Conservation (phyloP, 2,797 vertebrate species). For the Tangara arthus region DNA sequence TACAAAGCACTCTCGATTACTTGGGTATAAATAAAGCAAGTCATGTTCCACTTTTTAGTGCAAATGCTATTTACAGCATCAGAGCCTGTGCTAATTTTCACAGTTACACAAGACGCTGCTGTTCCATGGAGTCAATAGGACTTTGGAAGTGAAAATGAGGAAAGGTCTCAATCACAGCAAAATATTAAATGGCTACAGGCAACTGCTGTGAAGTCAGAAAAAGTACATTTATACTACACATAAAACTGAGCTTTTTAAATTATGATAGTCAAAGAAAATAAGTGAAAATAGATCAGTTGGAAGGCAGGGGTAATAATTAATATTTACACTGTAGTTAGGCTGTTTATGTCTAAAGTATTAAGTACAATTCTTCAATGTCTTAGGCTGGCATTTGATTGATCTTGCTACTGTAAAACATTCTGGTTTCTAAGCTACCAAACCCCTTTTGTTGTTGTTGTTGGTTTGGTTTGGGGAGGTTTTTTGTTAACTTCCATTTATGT, state of each 20-base stretch:
- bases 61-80: not conserved
- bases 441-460: not conserved
- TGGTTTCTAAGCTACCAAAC: slow-evolving; percentile 15
- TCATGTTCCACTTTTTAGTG: not conserved
- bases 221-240: not conserved
- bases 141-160: slow-evolving; percentile 42
- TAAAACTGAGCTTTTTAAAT: not conserved
- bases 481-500: not conserved
- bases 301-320: slow-evolving; percentile 22
- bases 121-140: not conserved
- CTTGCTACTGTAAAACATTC: not conserved
- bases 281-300: not conserved
- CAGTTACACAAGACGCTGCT: not conserved
- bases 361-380: not conserved
- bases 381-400: slow-evolving; percentile 12
- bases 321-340: not conserved
- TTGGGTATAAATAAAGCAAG: not conserved
- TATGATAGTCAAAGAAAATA: not conserved
- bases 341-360: not conserved
- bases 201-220: not conserved
- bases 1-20: not conserved
- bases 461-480: rapidly evolving
- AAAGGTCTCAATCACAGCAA: slow-evolving; percentile 11
- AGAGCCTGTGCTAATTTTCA: not conserved
- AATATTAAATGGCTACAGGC: slow-evolving; percentile 1